Base-by-base conservation (phyloP, 2,797 vertebrate genomes). In the Pipistrellus nathusii region DNA sequence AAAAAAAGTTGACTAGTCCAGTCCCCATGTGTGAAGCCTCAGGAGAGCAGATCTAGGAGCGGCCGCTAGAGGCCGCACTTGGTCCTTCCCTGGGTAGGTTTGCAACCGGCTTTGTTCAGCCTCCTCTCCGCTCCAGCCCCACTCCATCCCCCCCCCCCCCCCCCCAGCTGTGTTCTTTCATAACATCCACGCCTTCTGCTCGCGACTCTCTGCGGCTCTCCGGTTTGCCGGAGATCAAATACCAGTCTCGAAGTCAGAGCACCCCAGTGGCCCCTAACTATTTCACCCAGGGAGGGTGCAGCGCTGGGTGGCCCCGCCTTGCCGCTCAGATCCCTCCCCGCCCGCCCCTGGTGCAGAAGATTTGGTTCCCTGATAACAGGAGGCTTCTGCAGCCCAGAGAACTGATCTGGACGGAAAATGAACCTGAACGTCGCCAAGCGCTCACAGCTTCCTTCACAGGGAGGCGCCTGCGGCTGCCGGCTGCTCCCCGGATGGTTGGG, bases 11-110 rank as follows among this genome's bases (percentile, higher is more conserved):
- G 25, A 62, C 2, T 38, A 46, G 14, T 72, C 10, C 44, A 12
- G 44, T 14, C 46, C 10, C 44, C 8, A 8, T 5, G 44, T 27
- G 27, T 48, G 20, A 38, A 87, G 69, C 32, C 55, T 35, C 53
- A 0, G 21, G 13, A 2, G 78, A 20, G 77, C 32, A n/a, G 9
- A 12, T 76, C 59, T 11, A 68, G 41, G 32, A 62, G 53, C 0
- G 15, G 76, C 94, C 96, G 11, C 96, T 81, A 92, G 97, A 75
- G 96, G 95, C 48, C 89, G 59, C 90, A 13, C 81, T 41, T 77
- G 64, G 46, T 21, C 73, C 72, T 94, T 62, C 9, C 3, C 38
- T 6, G n/a, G 17, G 53, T 76, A 11, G 4, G 53, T 35, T 41
- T 1, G 88, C 59, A 11, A 30, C 64, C 2, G 86, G 87, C 85